Evolutionary conservation across 2,797 vertebrate genomes (phyloP).

Genomic region (Tangara arthus): DNA sequence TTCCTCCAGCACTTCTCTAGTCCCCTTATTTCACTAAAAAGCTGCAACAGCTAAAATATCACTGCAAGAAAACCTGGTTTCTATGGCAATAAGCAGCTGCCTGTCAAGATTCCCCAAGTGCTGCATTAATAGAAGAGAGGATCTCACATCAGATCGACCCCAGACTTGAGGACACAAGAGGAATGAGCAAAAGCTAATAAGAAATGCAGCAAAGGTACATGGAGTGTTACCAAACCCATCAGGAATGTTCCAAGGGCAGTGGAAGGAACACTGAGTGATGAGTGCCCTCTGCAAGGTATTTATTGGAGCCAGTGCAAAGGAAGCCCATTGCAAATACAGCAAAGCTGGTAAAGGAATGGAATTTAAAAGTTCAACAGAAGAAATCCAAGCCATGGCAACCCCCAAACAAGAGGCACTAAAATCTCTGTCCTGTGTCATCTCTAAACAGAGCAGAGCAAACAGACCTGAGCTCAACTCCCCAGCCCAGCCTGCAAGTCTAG

Average conservation of each 20-base stretch:
- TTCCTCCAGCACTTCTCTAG: not conserved
- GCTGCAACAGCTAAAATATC: not conserved
- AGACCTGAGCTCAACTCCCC: not conserved
- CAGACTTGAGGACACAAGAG: not conserved
- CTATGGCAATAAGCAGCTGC: not conserved
- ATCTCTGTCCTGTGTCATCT: not conserved
- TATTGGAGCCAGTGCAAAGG: not conserved
- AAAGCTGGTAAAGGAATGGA: not conserved
- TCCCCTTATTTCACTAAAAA: not conserved
- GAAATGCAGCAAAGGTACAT: not conserved
- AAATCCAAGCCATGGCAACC: not conserved
- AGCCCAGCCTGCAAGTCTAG: not conserved
- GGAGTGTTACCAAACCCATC: not conserved
- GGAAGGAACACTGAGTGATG: not conserved
- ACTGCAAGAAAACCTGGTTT: not conserved
- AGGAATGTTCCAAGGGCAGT: not conserved
- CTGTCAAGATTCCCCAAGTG: not conserved
- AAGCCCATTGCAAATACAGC: not conserved
- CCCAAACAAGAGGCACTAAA: not conserved
- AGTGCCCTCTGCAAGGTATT: not conserved
- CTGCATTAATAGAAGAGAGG: not conserved
- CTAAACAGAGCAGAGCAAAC: not conserved
- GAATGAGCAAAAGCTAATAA: not conserved
- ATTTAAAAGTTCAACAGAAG: not conserved
- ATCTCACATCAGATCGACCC: not conserved